phyloP scores from a whole-genome alignment of 2,888 invertebrate genomes.

The Tetramorium bicarinatum region DNA sequence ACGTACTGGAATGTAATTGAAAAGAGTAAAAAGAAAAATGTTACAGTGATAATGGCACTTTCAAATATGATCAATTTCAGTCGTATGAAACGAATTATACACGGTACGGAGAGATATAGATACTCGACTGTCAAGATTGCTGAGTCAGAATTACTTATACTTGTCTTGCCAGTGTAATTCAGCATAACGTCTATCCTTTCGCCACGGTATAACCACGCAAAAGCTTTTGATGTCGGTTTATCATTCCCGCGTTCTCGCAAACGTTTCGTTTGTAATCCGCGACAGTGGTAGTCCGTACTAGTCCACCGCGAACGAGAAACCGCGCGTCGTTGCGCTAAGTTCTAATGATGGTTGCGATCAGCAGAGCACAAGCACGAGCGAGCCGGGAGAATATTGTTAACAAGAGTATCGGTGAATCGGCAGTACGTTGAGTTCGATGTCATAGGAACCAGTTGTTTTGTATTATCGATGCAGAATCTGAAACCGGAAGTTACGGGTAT shows the following conservation, averaged over 20 bases:
- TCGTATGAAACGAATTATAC: not conserved
- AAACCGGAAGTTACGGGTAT: constrained; percentile 72
- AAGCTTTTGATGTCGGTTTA: constrained; percentile 44
- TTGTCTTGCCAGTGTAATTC: constrained; percentile 12
- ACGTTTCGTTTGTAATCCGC: constrained; percentile 50
- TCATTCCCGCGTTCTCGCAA: constrained; percentile 39
- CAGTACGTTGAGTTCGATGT: constrained; percentile 69
- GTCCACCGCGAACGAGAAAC: not conserved
- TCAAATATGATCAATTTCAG: constrained; percentile 12
- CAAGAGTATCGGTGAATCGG: constrained; percentile 67
- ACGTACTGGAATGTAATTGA: not conserved
- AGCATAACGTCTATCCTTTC: constrained; percentile 1
- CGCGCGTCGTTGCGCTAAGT: constrained; percentile 38
- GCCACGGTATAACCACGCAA: not conserved
- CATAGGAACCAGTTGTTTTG: constrained; percentile 67
- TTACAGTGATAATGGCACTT: not conserved
- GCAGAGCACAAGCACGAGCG: constrained; percentile 16
- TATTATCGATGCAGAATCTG: constrained; percentile 56
- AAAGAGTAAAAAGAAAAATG: not conserved
- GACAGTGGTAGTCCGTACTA: constrained; percentile 3
- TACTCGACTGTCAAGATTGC: constrained; percentile 18
- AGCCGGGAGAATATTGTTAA: constrained; percentile 49
- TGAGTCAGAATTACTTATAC: constrained; percentile 22
- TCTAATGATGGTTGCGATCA: constrained; percentile 48
- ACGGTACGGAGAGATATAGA: not conserved